phyloP scores from a whole-genome alignment of 2,113 vertebrate genomes.

The Ochotona princeps region DNA sequence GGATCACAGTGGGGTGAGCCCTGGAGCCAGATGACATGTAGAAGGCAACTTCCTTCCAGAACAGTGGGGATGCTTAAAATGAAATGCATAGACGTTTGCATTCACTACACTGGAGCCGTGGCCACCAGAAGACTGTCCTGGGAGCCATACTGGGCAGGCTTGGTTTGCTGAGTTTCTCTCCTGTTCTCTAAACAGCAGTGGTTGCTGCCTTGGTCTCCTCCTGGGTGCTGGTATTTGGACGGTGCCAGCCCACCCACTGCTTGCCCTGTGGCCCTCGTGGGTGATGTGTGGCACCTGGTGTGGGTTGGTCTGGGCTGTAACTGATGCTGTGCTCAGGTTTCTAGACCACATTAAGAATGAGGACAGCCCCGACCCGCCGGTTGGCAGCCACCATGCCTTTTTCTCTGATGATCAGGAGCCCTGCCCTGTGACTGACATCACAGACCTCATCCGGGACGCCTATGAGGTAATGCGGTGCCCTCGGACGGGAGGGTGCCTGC shows the following conservation, averaged over 20 bases:
- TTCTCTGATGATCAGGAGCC: conserved; percentile 84
- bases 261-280: neutral
- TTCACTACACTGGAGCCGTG: neutral
- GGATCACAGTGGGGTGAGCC: neutral
- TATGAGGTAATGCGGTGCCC: conserved; percentile 88
- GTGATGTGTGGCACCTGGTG: neutral
- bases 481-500: too few relatives aligned
- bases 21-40: too few relatives aligned
- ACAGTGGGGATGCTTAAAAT: neutral
- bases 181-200: neutral
- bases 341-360: conserved; percentile 93
- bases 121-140: neutral
- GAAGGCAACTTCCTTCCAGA: neutral
- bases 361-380: conserved; percentile 86
- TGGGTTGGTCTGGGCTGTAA: neutral
- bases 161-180: neutral
- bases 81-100: too few relatives aligned
- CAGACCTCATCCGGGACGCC: conserved; percentile 92
- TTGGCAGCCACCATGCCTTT: conserved; percentile 86
- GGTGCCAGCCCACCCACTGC: rapidly evolving
- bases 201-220: neutral
- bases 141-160: rapidly evolving
- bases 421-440: conserved; percentile 88
- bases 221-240: neutral
- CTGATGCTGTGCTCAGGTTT: conserved; percentile 87